phyloP scores from a whole-genome alignment of 2,113 vertebrate species.

The Triplophysa tibetana region DNA sequence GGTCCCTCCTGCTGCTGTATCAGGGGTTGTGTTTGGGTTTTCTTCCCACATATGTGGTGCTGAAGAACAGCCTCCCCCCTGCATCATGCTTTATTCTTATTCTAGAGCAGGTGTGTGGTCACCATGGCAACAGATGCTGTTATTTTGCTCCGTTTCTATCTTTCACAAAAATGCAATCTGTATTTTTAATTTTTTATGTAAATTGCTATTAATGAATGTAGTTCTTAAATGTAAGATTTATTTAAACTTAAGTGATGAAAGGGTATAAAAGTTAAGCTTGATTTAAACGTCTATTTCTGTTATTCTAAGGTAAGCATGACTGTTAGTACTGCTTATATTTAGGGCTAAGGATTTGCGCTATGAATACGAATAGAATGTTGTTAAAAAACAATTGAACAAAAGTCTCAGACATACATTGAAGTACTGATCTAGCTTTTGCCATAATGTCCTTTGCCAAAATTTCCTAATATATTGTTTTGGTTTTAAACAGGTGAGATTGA shows the following conservation, averaged over 20 bases:
- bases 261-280: not conserved
- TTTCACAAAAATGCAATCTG: not conserved
- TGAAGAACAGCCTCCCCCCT: constrained; percentile 82
- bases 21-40: constrained; percentile 82
- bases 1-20: constrained; percentile 78
- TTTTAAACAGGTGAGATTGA: constrained; percentile 81
- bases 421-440: no score
- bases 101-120: constrained; percentile 82
- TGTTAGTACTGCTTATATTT: not conserved
- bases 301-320: not conserved
- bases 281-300: not conserved
- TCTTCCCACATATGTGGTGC: constrained; percentile 79
- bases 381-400: no score
- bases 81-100: constrained; percentile 89
- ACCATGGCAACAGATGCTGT: not conserved
- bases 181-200: not conserved
- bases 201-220: no score
- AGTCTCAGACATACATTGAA: no score
- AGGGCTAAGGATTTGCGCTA: not conserved
- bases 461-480: not conserved
- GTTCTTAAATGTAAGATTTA: no score
- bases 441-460: no score
- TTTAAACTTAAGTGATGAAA: not conserved
- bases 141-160: not conserved
- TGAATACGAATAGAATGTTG: no score